A percentile compares a stretch with the other conserved stretches of the same genome.
These are phyloP conservation scores for Phalacrocorax aristotelis DNA, from an alignment of 2,113 vertebrate species.

Conservation along the genomic window DNA sequence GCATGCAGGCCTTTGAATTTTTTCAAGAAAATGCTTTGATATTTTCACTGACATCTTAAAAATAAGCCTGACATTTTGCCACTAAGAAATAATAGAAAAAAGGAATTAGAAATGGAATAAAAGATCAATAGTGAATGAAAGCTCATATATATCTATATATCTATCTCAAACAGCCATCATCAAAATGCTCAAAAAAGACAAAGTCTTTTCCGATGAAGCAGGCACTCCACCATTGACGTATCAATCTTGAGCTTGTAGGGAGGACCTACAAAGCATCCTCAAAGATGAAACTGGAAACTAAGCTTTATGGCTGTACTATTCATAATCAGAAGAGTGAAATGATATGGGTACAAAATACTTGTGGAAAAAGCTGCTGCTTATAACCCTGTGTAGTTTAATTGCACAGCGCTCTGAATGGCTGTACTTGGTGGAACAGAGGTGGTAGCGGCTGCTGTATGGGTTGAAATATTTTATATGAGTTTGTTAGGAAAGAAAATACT, in stretches of 20 bases:
- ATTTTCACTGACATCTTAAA: conserved; percentile 39
- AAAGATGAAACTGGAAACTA: background rate
- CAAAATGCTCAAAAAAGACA: background rate
- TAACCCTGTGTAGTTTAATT: background rate
- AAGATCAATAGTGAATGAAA: conserved; percentile 1
- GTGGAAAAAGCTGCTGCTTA: background rate
- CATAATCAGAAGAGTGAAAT: background rate
- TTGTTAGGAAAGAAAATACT: background rate
- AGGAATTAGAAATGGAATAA: conserved; percentile 21
- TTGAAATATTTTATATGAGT: background rate
- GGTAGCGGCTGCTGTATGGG: background rate
- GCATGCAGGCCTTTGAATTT: background rate
- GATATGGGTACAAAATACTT: background rate
- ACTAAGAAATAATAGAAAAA: background rate
- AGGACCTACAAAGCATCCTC: background rate
- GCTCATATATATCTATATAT: background rate
- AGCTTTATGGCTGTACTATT: background rate
- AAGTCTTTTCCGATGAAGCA: background rate
- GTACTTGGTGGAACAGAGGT: background rate
- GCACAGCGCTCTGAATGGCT: fast-evolving
- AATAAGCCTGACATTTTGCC: conserved; percentile 9
- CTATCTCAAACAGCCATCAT: background rate
- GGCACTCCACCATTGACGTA: background rate
- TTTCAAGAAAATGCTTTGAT: conserved; percentile 21
- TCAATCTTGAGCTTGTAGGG: background rate